Evolutionary conservation across 2,888 invertebrate genomes (phyloP).

Genomic region (Plagodis dolabraria): DNA sequence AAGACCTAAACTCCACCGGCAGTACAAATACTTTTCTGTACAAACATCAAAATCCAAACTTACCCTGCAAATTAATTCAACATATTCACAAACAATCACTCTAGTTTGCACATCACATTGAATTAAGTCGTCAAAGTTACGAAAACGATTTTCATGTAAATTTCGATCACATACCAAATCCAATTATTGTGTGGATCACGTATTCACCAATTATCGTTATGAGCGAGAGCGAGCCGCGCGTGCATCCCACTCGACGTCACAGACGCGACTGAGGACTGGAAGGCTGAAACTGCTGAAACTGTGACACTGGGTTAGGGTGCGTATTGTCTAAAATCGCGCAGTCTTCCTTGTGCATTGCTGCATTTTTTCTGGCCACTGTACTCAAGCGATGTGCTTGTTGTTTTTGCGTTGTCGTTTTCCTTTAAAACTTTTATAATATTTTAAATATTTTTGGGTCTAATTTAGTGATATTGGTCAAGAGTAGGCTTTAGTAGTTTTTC

Average conservation of each 20-base stretch:
- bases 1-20: background rate
- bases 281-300: constrained; percentile 23
- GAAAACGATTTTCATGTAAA: constrained; percentile 35
- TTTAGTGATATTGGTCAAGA: no score
- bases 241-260: constrained; percentile 24
- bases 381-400: background rate
- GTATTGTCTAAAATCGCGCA: constrained; percentile 24
- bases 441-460: no score
- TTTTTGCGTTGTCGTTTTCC: background rate
- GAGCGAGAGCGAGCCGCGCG: constrained; percentile 17
- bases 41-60: constrained; percentile 18
- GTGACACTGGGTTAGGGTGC: constrained; percentile 11
- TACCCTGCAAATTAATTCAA: constrained; percentile 24
- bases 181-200: constrained; percentile 34
- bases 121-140: constrained; percentile 33
- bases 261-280: constrained; percentile 28
- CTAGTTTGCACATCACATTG: constrained; percentile 27
- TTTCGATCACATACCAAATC: constrained; percentile 36
- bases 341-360: constrained; percentile 24
- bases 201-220: constrained; percentile 21
- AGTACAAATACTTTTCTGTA: background rate
- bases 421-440: no score
- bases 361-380: constrained; percentile 12
- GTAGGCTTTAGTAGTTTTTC: no score
- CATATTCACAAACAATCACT: constrained; percentile 32